Conservation (phyloP, 1,140 invertebrate species). For the Drosophila ambigua region DNA sequence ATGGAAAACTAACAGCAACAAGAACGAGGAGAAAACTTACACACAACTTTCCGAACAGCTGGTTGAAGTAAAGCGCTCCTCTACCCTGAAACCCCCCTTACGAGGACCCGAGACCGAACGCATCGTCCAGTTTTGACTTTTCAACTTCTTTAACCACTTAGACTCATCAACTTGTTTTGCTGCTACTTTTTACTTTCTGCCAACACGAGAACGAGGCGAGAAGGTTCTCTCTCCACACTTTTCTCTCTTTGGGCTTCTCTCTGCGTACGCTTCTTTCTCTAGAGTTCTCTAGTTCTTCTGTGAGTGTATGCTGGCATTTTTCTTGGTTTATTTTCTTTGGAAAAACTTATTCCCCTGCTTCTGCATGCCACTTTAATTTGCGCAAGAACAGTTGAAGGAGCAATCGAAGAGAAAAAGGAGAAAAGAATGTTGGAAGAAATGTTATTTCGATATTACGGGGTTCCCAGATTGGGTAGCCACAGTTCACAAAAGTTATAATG, state of each 20-base stretch:
- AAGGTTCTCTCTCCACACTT: slow-evolving; percentile 6
- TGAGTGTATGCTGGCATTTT: slow-evolving; percentile 48
- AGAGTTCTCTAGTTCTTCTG: slow-evolving; percentile 1
- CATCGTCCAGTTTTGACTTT: slow-evolving; percentile 62
- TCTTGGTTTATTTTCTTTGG: slow-evolving; percentile 28
- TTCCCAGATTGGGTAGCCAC: neutral
- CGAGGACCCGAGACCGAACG: slow-evolving; percentile 21
- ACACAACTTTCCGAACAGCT: slow-evolving; percentile 55
- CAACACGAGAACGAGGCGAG: slow-evolving; percentile 3
- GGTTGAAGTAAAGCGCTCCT: slow-evolving; percentile 43
- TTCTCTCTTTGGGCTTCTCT: slow-evolving; percentile 6
- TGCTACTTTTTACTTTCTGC: slow-evolving; percentile 44
- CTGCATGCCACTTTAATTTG: slow-evolving; percentile 57
- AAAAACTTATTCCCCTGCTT: slow-evolving; percentile 51
- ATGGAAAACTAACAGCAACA: slow-evolving; percentile 35
- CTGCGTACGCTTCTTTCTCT: neutral
- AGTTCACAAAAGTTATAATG: neutral
- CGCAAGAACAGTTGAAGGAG: slow-evolving; percentile 19
- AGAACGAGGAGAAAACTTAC: slow-evolving; percentile 13
- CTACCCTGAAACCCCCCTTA: neutral
- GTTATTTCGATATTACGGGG: neutral
- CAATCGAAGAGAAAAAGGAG: neutral
- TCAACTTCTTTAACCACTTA: slow-evolving; percentile 65
- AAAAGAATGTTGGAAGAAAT: neutral
- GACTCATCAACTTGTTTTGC: slow-evolving; percentile 64